Percentiles rank a stretch among this genome's conserved stretches.
phyloP scores from a whole-genome alignment of 1,140 invertebrate species.

The Saccostrea cuccullata region DNA sequence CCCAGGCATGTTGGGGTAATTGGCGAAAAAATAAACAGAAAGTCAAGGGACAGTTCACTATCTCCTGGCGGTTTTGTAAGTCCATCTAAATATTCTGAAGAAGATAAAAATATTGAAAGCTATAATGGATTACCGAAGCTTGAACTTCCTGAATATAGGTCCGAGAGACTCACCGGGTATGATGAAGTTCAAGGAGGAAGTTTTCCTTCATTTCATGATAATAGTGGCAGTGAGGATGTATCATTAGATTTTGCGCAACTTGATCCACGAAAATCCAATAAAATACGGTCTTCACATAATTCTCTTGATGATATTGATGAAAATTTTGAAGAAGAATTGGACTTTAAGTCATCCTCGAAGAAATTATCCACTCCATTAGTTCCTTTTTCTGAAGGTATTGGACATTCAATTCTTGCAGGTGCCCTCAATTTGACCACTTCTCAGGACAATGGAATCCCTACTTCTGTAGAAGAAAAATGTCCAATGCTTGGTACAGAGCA shows the following conservation, averaged over 20 bases:
- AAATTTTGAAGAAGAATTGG: conserved; percentile 40
- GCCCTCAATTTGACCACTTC: conserved; percentile 19
- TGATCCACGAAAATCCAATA: neutral
- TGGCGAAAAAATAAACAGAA: conserved; percentile 27
- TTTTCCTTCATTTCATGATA: conserved; percentile 20
- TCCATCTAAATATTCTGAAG: neutral
- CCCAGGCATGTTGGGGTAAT: conserved; percentile 27
- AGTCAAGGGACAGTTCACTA: conserved; percentile 10
- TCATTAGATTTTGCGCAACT: neutral
- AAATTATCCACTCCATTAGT: neutral
- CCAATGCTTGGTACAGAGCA: neutral
- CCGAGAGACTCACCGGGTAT: neutral
- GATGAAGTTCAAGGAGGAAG: neutral
- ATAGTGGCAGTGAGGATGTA: neutral
- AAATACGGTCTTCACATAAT: neutral
- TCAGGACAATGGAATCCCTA: neutral
- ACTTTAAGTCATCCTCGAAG: conserved; percentile 1
- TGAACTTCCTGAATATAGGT: neutral
- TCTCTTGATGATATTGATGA: conserved; percentile 44
- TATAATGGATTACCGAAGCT: neutral
- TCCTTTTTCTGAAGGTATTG: conserved; percentile 9
- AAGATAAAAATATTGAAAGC: neutral
- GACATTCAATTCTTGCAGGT: conserved; percentile 40
- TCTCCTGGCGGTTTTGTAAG: neutral
- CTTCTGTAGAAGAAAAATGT: neutral